These are phyloP conservation scores for Aix galericulata DNA, from an alignment of 2,113 vertebrate genomes.

Conservation along the genomic window DNA sequence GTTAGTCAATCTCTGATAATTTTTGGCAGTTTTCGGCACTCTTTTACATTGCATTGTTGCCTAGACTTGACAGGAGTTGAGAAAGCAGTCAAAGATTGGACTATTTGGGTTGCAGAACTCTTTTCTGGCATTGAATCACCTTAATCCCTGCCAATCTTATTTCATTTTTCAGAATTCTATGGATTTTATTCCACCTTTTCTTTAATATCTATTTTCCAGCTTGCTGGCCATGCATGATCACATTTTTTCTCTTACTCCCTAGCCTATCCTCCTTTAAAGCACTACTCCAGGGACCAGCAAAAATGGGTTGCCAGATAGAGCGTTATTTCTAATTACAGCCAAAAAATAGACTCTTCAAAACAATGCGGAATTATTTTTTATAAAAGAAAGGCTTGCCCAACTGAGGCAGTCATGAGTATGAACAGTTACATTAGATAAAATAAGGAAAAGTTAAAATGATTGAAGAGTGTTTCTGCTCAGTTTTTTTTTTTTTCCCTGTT, in stretches of 20 bases:
- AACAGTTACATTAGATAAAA: not conserved
- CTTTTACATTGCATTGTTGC: not conserved
- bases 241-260: not conserved
- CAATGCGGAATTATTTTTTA: not conserved
- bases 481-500: not conserved
- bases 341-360: not conserved
- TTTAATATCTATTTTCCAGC: not conserved
- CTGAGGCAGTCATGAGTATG: not conserved
- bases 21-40: constrained; percentile 15
- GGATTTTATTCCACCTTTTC: not conserved
- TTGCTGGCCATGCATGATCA: not conserved
- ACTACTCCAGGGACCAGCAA: not conserved
- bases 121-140: not conserved
- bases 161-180: not conserved
- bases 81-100: not conserved
- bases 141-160: constrained; percentile 3
- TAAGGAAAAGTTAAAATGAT: not conserved
- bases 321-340: not conserved
- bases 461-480: not conserved
- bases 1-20: not conserved
- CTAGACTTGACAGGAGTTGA: not conserved
- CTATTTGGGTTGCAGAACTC: not conserved
- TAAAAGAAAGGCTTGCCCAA: not conserved
- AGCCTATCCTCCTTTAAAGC: not conserved
- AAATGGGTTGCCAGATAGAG: not conserved